A percentile compares a stretch with the other conserved stretches of the same genome.
Conservation (phyloP, 2,113 vertebrate genomes). For the Emydura subglobosa region DNA sequence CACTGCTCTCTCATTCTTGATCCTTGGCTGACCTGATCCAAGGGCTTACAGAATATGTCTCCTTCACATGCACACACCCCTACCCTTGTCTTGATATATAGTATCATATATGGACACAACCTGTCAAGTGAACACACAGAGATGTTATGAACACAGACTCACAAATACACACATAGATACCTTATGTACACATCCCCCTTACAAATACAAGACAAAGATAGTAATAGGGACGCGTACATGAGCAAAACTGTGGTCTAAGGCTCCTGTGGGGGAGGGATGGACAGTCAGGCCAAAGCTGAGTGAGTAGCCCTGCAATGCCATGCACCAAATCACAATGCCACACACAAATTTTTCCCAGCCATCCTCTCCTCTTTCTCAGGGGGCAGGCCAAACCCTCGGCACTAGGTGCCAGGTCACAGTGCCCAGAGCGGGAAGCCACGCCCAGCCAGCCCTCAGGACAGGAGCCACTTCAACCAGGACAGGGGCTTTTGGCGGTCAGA, state of each 20-base stretch:
- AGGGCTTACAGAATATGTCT: background rate
- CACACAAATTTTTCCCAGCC: too few species aligned
- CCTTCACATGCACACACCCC: background rate
- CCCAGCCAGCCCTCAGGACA: too few species aligned
- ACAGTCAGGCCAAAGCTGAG: background rate
- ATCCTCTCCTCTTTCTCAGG: too few species aligned
- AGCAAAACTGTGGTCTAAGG: fast-evolving
- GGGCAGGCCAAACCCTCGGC: too few species aligned
- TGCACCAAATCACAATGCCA: too few species aligned
- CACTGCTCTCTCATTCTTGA: background rate
- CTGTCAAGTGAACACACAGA: background rate
- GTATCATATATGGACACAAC: background rate
- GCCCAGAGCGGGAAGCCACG: too few species aligned
- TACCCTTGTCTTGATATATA: background rate
- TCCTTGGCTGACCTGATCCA: background rate
- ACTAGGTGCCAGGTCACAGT: too few species aligned
- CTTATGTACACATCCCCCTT: background rate
- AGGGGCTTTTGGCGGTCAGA: too few species aligned
- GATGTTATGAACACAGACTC: background rate
- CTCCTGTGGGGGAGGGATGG: background rate
- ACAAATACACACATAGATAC: background rate
- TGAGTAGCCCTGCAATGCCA: too few species aligned
- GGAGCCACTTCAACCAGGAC: too few species aligned
- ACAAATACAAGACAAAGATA: background rate
- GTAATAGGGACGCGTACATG: background rate